Evolutionary conservation across 2,113 vertebrate species (phyloP).

Genomic region (Calypte anna): DNA sequence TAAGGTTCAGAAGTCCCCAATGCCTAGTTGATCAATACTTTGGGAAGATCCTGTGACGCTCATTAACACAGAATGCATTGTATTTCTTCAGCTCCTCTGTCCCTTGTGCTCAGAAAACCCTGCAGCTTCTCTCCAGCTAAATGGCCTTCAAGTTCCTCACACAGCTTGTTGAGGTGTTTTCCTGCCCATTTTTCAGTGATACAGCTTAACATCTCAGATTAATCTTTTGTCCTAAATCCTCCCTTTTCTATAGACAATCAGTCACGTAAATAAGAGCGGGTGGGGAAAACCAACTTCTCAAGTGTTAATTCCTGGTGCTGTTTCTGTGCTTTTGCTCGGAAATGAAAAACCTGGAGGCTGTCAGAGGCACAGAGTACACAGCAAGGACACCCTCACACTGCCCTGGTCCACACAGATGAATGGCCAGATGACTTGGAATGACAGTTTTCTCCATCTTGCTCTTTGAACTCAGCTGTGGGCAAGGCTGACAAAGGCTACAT

Average conservation of each 20-base stretch:
- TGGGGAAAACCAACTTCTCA: neutral
- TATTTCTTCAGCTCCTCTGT: conserved; percentile 31
- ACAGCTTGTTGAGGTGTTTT: conserved; percentile 42
- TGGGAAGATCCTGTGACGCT: conserved; percentile 49
- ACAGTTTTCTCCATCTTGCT: neutral
- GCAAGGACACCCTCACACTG: neutral
- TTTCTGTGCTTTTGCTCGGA: neutral
- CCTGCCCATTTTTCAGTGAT: conserved; percentile 27
- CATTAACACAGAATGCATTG: conserved; percentile 60
- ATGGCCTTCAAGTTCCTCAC: conserved; percentile 15
- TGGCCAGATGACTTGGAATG: neutral
- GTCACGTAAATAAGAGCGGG: neutral
- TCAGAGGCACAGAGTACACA: neutral
- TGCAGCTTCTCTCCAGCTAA: conserved; percentile 33
- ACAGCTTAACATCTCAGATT: conserved; percentile 4
- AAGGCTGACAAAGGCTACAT: neutral
- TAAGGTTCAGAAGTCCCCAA: conserved; percentile 55
- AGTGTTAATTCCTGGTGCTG: conserved; percentile 9
- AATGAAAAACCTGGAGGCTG: neutral
- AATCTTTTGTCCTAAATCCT: conserved; percentile 42
- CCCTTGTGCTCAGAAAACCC: neutral
- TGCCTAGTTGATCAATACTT: conserved; percentile 69
- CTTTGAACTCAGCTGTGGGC: neutral
- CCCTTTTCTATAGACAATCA: neutral
- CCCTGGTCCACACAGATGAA: neutral